phyloP scores from a whole-genome alignment of 2,888 invertebrate species.

The Caenorhabditis japonica region DNA sequence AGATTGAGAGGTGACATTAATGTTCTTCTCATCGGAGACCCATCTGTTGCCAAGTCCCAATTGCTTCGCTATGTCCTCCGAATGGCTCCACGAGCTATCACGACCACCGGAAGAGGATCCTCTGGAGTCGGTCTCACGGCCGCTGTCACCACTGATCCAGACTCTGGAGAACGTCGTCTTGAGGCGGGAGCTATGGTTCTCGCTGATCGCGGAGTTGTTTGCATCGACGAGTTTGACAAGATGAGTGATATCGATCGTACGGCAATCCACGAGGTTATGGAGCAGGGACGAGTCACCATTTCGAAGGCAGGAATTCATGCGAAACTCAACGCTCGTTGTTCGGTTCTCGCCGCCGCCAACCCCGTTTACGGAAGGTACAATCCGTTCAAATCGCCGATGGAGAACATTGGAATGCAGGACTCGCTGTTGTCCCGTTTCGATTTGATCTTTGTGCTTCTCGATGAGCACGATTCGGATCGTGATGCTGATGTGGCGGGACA shows the following conservation, averaged over 20 bases:
- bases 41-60: slow-evolving; percentile 98
- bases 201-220: slow-evolving; percentile 96
- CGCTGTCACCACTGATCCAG: slow-evolving; percentile 95
- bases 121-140: slow-evolving; percentile 98
- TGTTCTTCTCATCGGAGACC: slow-evolving; percentile 94
- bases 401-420: slow-evolving; percentile 98
- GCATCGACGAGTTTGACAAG: slow-evolving; percentile 95
- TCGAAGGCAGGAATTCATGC: slow-evolving; percentile 97
- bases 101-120: slow-evolving; percentile 97
- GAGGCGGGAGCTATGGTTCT: slow-evolving; percentile 98
- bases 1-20: slow-evolving; percentile 91
- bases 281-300: slow-evolving; percentile 94
- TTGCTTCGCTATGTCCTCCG: slow-evolving; percentile 86
- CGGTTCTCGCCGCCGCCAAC: slow-evolving; percentile 98
- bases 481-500: slow-evolving; percentile 95
- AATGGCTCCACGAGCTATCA: slow-evolving; percentile 94
- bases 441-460: slow-evolving; percentile 95
- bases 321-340: slow-evolving; percentile 94
- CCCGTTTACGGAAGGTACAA: slow-evolving; percentile 99
- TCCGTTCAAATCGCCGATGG: slow-evolving; percentile 99
- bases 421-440: slow-evolving; percentile 97
- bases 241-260: slow-evolving; percentile 99
- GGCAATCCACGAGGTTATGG: slow-evolving; percentile 99
- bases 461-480: slow-evolving; percentile 88
- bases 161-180: slow-evolving; percentile 81